phyloP scores from a whole-genome alignment of 2,797 vertebrate genomes.

The Apogon hyalosoma region DNA sequence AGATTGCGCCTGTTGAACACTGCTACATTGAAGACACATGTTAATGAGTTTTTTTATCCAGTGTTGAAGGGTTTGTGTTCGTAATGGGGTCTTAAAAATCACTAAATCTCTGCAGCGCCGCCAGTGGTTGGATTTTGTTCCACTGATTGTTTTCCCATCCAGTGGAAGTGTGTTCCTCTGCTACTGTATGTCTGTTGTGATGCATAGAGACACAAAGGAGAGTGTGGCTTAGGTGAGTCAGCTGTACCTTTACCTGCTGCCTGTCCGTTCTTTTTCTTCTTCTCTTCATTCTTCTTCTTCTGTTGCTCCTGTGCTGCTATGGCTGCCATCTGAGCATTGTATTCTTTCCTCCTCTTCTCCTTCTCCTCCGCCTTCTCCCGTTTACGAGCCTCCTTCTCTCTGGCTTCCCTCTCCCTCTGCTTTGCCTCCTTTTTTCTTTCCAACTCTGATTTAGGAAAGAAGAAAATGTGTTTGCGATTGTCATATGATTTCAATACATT shows the following conservation, averaged over 20 bases:
- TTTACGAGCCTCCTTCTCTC: constrained; percentile 90
- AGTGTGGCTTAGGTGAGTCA: background rate
- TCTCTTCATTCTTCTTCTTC: constrained; percentile 89
- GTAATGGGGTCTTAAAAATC: no score
- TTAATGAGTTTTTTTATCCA: no score
- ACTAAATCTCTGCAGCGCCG: no score
- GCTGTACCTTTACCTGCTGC: constrained; percentile 62
- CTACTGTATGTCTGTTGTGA: no score
- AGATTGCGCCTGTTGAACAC: no score
- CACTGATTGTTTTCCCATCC: no score
- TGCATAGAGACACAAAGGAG: no score
- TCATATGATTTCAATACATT: no score
- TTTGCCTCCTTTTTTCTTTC: constrained; percentile 93
- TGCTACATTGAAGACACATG: no score
- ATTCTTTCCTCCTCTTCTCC: constrained; percentile 92
- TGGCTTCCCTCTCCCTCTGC: constrained; percentile 90
- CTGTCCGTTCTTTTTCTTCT: constrained; percentile 85
- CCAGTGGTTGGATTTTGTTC: no score
- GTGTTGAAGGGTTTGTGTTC: no score
- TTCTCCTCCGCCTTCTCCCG: constrained; percentile 96
- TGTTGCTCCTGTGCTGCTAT: constrained; percentile 81
- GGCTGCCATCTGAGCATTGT: constrained; percentile 90
- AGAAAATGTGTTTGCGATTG: background rate
- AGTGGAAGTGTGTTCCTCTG: background rate
- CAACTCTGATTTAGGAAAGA: constrained; percentile 73